These are phyloP conservation scores for Drosophila anomalipes DNA, from an alignment of 2,888 invertebrate species.

Conservation along the genomic window DNA sequence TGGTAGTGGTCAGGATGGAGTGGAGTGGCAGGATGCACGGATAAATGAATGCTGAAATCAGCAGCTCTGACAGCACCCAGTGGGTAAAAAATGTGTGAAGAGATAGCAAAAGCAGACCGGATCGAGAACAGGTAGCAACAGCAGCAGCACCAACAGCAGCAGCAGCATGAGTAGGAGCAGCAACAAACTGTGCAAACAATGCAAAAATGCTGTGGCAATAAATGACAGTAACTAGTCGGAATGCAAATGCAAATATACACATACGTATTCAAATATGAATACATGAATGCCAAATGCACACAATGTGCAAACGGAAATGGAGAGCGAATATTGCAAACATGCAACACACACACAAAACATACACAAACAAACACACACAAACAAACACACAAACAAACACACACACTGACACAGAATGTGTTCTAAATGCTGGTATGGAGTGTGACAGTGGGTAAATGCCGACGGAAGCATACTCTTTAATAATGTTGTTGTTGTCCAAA, in stretches of 20 bases:
- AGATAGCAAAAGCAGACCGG: constrained; percentile 37
- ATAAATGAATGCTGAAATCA: constrained; percentile 67
- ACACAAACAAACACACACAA: background rate
- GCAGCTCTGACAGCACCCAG: constrained; percentile 47
- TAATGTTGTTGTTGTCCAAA: background rate
- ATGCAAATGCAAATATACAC: constrained; percentile 21
- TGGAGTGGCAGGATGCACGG: constrained; percentile 50
- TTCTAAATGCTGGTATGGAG: background rate
- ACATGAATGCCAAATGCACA: constrained; percentile 19
- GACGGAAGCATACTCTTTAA: background rate
- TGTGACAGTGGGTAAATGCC: background rate
- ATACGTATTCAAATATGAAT: constrained; percentile 20
- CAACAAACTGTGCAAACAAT: constrained; percentile 53
- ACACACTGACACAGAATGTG: background rate
- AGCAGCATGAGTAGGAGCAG: constrained; percentile 1
- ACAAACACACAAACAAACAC: constrained; percentile 13
- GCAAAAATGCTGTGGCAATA: constrained; percentile 56
- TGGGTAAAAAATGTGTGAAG: constrained; percentile 45
- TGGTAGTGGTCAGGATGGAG: constrained; percentile 14
- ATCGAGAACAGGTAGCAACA: constrained; percentile 2
- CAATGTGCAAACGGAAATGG: constrained; percentile 57
- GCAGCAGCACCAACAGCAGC: background rate
- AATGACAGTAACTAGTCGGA: constrained; percentile 67
- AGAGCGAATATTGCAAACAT: constrained; percentile 41
- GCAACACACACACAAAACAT: constrained; percentile 15